Evolutionary conservation across 1,140 invertebrate genomes (phyloP).

Genomic region (Pachypeltis micranthus): DNA sequence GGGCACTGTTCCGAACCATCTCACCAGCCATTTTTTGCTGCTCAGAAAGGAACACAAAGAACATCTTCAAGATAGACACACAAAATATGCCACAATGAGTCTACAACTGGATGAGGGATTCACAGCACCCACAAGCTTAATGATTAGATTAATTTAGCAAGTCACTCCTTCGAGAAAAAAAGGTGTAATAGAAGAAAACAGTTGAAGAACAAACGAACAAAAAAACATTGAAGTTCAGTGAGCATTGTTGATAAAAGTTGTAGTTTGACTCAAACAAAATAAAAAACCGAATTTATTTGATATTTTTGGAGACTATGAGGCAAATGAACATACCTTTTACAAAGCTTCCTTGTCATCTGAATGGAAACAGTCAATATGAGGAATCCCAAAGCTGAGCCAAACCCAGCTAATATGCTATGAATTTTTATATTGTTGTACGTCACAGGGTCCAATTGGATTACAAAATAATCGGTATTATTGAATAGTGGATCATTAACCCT

Average conservation of each 20-base stretch:
- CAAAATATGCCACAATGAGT: too few species aligned
- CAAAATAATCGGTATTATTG: conserved; percentile 57
- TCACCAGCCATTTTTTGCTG: too few species aligned
- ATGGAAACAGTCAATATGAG: conserved; percentile 62
- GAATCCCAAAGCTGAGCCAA: conserved; percentile 62
- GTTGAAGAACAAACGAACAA: neutral
- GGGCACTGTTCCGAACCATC: too few species aligned
- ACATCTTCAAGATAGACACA: too few species aligned
- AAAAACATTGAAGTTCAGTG: neutral
- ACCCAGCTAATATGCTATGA: conserved; percentile 68
- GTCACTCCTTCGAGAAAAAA: too few species aligned
- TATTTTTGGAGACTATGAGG: neutral
- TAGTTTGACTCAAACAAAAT: neutral
- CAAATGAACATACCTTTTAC: conserved; percentile 48
- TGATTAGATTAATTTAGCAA: too few species aligned
- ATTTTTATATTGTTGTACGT: conserved; percentile 72
- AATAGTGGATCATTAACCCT: conserved; percentile 69
- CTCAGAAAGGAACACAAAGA: too few species aligned
- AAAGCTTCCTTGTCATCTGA: conserved; percentile 57
- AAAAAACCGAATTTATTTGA: neutral
- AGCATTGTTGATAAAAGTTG: neutral
- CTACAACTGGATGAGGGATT: too few species aligned
- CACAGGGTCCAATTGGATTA: conserved; percentile 65
- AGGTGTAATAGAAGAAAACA: neutral
- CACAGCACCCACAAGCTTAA: too few species aligned